Conservation (phyloP, 1,140 invertebrate genomes). For the Trichonephila inaurata region DNA sequence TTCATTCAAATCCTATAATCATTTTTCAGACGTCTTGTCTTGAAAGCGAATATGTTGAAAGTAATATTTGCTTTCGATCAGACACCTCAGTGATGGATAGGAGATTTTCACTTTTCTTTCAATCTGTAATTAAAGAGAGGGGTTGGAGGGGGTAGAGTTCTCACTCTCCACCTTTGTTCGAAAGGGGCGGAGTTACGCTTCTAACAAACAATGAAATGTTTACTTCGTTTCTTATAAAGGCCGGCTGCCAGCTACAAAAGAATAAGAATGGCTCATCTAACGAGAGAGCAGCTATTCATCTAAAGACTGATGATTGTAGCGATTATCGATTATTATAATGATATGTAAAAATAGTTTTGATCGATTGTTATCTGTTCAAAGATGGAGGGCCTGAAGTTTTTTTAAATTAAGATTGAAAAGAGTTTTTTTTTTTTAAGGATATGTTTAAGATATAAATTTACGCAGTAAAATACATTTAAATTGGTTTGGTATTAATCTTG, state of each 20-base stretch:
- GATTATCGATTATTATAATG: conserved; percentile 18
- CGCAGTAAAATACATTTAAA: no score
- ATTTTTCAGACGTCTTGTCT: background rate
- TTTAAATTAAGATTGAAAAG: no score
- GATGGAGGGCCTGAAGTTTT: background rate
- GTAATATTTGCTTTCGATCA: background rate
- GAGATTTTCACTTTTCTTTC: conserved; percentile 16
- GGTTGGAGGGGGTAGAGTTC: background rate
- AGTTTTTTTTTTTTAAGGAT: no score
- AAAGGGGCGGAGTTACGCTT: background rate
- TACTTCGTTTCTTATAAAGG: conserved; percentile 3
- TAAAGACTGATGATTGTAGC: background rate
- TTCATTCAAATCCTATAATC: background rate
- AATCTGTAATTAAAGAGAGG: conserved; percentile 42
- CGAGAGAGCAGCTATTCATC: background rate
- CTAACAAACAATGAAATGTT: conserved; percentile 58
- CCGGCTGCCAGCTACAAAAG: background rate
- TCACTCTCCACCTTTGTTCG: conserved; percentile 1
- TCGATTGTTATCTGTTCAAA: background rate
- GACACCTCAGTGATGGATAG: conserved; percentile 11
- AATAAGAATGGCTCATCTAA: background rate
- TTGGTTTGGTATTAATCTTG: no score
- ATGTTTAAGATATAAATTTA: no score
- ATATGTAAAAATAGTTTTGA: conserved; percentile 19
- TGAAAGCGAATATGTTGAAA: background rate